These are phyloP conservation scores for Pristionchus exspectatus DNA, from an alignment of 2,888 invertebrate genomes.

Conservation along the genomic window DNA sequence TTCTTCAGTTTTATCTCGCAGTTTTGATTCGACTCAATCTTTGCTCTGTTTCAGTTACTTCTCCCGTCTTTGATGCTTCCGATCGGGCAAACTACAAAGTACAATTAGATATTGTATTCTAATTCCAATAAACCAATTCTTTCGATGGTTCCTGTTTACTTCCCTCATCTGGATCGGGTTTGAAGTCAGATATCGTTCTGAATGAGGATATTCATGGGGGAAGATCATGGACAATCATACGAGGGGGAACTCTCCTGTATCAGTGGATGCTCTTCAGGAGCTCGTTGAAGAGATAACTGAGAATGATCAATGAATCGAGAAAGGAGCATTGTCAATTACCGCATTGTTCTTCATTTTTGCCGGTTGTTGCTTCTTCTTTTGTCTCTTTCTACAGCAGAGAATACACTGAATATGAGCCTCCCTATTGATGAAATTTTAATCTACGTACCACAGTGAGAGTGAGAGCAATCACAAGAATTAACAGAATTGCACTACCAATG, in stretches of 20 bases:
- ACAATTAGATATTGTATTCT: not conserved
- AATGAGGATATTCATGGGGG: not conserved
- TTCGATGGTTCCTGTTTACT: not conserved
- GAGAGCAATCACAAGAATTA: not conserved
- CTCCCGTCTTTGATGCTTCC: not conserved
- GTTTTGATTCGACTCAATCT: constrained; percentile 10
- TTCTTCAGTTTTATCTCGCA: not conserved
- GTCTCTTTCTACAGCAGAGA: not conserved
- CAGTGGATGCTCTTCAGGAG: not conserved
- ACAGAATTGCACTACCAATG: not conserved
- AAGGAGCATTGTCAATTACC: not conserved
- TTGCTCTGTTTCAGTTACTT: not conserved
- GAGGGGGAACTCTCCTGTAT: not conserved
- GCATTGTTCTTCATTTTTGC: not conserved
- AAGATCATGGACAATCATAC: not conserved
- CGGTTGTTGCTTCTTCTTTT: not conserved
- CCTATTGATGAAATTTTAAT: not conserved
- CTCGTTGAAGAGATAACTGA: not conserved
- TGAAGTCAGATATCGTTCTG: not conserved
- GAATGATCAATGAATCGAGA: not conserved
- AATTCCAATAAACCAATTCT: not conserved
- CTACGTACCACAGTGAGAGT: not conserved
- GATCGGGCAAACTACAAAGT: not conserved
- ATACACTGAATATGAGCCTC: not conserved
- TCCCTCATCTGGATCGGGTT: not conserved